A percentile compares a stretch with the other conserved stretches of the same genome.
These are phyloP conservation scores for Trematomus bernacchii DNA, from an alignment of 2,797 vertebrate genomes.

Conservation along the genomic window DNA sequence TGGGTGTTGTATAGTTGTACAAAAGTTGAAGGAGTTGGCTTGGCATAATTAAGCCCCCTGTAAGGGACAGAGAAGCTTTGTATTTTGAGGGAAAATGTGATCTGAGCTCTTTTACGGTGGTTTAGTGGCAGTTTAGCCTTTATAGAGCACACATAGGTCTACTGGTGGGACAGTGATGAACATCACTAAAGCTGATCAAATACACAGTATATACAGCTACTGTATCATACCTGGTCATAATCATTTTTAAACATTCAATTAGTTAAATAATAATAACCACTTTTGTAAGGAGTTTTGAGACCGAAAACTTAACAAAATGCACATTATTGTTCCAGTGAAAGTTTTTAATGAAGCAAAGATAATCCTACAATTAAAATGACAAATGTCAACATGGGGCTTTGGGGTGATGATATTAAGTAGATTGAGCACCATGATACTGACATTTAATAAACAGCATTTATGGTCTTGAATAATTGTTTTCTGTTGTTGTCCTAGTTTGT, in stretches of 20 bases:
- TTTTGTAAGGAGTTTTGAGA: not conserved
- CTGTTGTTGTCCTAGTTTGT: not conserved
- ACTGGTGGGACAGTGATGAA: not conserved
- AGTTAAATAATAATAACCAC: not conserved
- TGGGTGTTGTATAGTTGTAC: too few species aligned
- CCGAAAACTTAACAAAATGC: not conserved
- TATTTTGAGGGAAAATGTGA: conserved; percentile 1
- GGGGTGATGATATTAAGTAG: not conserved
- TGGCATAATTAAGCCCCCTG: not conserved
- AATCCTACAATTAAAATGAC: not conserved
- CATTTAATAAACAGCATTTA: not conserved
- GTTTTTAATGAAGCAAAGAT: not conserved
- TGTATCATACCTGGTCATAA: not conserved
- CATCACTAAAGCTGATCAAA: not conserved
- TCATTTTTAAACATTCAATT: not conserved
- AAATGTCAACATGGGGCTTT: not conserved
- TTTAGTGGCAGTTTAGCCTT: not conserved
- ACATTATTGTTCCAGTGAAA: not conserved
- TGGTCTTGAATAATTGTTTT: not conserved
- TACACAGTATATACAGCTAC: too few species aligned
- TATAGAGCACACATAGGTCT: not conserved
- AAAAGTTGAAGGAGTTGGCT: not conserved
- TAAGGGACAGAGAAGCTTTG: not conserved
- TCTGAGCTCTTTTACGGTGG: not conserved
- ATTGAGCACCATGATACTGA: not conserved